A percentile compares a stretch with the other conserved stretches of the same genome.
phyloP scores from a whole-genome alignment of 2,797 vertebrate genomes.

The Clarias platycephalus region DNA sequence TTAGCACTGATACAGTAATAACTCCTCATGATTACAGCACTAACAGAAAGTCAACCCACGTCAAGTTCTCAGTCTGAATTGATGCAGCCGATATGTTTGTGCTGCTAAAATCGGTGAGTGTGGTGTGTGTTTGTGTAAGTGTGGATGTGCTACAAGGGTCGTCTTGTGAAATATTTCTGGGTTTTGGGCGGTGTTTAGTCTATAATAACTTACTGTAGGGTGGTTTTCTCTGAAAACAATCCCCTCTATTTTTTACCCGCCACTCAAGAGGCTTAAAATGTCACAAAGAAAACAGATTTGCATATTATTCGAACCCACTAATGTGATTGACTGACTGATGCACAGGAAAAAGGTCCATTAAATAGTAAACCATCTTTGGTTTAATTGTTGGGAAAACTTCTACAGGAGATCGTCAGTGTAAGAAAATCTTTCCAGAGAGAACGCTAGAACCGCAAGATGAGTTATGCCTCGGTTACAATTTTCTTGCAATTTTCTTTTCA shows the following conservation, averaged over 20 bases:
- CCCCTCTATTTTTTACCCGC: background rate
- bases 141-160: constrained; percentile 19
- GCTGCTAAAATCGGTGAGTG: constrained; percentile 5
- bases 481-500: no score
- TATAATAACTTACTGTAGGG: background rate
- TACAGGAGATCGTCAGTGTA: background rate
- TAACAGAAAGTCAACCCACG: constrained; percentile 35
- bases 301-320: background rate
- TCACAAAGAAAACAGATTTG: background rate
- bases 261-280: background rate
- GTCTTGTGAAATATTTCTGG: constrained; percentile 21
- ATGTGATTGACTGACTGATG: background rate
- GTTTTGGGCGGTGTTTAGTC: background rate
- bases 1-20: constrained; percentile 50
- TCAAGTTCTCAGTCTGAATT: constrained; percentile 9
- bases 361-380: background rate
- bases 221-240: constrained; percentile 9
- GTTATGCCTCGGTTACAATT: no score
- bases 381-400: background rate
- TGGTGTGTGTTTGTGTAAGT: background rate
- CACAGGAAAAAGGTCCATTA: background rate
- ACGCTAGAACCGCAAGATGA: background rate
- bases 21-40: constrained; percentile 42
- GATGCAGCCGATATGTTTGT: constrained; percentile 7
- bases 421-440: background rate